Evolutionary conservation across 2,797 vertebrate species (phyloP), one percentile per base, ranked within the genome.

Genomic region (Coccyzus lansbergi): DNA sequence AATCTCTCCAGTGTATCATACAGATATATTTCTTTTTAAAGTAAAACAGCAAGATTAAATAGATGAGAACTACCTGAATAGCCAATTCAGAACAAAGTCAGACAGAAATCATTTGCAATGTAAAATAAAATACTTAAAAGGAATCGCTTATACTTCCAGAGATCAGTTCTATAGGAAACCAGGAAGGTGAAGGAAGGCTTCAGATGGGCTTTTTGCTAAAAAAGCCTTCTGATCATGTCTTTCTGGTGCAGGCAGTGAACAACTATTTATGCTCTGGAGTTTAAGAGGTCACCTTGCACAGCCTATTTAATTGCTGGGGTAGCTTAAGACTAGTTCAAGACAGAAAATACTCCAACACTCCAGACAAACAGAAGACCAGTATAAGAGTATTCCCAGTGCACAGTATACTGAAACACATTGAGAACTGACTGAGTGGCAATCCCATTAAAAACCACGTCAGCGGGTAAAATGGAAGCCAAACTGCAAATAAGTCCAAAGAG

Each of bases 91-190:
- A 94, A 69, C 52, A 74, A 74, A 67, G 40, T 11, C 80, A 14
- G 28, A n/a, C 16, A 83, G 8, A 87, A 84, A 24, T 15, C 29
- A 62, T 0, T 1, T 5, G 8, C 44, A 59, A 20, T 5, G 16
- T 51, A 51, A 79, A 75, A 63, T 11, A 51, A 62, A 78, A 31
- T 25, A 67, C 29, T 62, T 49, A 1, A 83, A 94, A 91, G 17
- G 8, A 38, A 68, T 14, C 21, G 4, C 8, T 21, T 13, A 40
- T 40, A 69, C 33, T 79, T 71, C 25, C 40, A 64, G 40, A 48
- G 14, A 18, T 2, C 1, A 0, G 10, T 16, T 80, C 63, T 2
- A 1, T 1, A 18, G n/a, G 14, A 55, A 63, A 34, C 15, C 0
- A 31, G 44, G 42, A 46, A 75, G 48, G 19, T 10, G 3, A 69